Base-by-base conservation (phyloP, 2,113 vertebrate species). In the Sylvilagus bachmani region DNA sequence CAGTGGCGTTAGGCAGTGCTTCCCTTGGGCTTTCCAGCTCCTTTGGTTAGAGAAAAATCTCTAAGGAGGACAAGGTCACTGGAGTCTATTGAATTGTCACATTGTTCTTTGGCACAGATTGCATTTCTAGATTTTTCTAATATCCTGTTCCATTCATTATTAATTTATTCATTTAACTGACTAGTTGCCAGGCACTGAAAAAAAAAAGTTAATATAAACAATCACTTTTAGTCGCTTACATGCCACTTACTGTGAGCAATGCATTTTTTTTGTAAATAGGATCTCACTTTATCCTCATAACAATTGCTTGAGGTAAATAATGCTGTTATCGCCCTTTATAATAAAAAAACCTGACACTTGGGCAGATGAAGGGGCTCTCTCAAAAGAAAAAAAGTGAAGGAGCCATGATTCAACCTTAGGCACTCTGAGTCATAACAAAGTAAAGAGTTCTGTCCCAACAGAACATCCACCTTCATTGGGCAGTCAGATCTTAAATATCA, bases 121-220 rank as follows among this genome's bases (percentile, higher is more conserved):
- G 22, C 44, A 71, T 81, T 88, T 17, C 61, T 81, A 85, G 73
- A 53, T 79, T 92, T 87, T 74, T 17, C 38, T 49, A 75, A 75
- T 67, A 31, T 87, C 29, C 25, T 86, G 22, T 6, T 10, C 75
- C 62, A 27, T 44, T 89, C 71, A 27, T 24, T 51, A 67, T 61
- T 73, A 49, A 29, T 86, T 55, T 9, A 78, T 55, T 82, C n/a
- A 36, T 16, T 75, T 74, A 75, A 51, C 51, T 66, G n/a, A 61
- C 25, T 29, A 61, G 21, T n/a, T 58, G 16, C 58, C 64, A 83
- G n/a, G 19, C n/a, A 55, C 53, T 62, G 8, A 74, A 91, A 91
- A 66, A n/a, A n/a, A 49, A 70, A 49, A 27, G 12, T 70, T 69
- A 80, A 53, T 36, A 51, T 71, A 22, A 71, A 61, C 31, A 92